Evolutionary conservation across 2,888 invertebrate species (phyloP).

Genomic region (Vanessa cardui): DNA sequence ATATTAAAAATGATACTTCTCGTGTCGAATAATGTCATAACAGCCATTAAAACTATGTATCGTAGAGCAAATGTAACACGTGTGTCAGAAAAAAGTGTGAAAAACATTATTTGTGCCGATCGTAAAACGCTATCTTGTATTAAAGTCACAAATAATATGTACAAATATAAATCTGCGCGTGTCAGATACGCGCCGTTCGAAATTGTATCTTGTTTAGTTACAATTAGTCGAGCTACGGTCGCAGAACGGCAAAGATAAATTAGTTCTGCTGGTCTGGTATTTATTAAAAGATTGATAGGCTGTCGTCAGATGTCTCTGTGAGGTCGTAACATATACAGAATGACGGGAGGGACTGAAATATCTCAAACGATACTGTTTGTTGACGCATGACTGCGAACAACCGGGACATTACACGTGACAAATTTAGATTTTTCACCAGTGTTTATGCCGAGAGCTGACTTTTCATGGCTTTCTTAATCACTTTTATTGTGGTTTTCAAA

Average conservation of each 20-base stretch:
- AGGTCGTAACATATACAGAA: constrained; percentile 66
- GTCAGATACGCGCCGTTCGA: constrained; percentile 11
- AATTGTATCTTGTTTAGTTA: constrained; percentile 37
- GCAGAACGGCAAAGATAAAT: constrained; percentile 34
- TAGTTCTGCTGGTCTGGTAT: constrained; percentile 58
- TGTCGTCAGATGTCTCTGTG: constrained; percentile 76
- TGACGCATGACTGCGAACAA: constrained; percentile 57
- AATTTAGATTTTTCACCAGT: constrained; percentile 60
- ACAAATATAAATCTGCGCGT: constrained; percentile 43
- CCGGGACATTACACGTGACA: constrained; percentile 65
- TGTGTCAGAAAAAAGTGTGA: constrained; percentile 70
- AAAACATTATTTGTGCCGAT: constrained; percentile 66
- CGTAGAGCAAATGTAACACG: constrained; percentile 57
- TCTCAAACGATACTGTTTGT: constrained; percentile 70
- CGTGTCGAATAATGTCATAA: constrained; percentile 72
- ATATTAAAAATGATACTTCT: constrained; percentile 71
- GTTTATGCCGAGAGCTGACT: constrained; percentile 35
- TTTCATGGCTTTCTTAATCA: constrained; percentile 35
- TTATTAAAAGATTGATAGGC: constrained; percentile 78
- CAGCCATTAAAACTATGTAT: constrained; percentile 57
- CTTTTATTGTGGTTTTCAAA: constrained; percentile 34
- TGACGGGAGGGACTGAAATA: constrained; percentile 67
- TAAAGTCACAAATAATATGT: constrained; percentile 66
- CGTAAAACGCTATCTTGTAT: constrained; percentile 70
- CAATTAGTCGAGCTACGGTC: constrained; percentile 20